Conservation (phyloP, 2,113 vertebrate species). For the Hucho hucho region DNA sequence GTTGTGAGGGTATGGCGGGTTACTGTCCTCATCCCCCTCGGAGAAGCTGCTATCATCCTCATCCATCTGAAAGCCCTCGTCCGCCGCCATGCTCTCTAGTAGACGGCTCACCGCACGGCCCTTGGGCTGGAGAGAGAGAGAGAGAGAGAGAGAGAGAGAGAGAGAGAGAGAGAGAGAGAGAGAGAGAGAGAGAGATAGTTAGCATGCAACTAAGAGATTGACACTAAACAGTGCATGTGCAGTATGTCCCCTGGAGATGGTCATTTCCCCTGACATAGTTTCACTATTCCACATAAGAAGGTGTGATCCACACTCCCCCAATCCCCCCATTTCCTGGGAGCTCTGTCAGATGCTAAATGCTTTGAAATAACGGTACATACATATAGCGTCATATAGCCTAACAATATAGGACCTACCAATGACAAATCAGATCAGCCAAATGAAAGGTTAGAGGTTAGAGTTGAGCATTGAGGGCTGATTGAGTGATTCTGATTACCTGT, state of each 20-base stretch:
- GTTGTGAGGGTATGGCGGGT: constrained; percentile 16
- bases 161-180: constrained; percentile 20
- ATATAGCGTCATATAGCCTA: constrained; percentile 29
- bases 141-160: constrained; percentile 2
- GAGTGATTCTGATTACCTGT: constrained; percentile 49
- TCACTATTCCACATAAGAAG: constrained; percentile 43
- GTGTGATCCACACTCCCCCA: constrained; percentile 31
- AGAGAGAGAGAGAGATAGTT: constrained; percentile 27
- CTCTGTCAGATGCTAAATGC: background rate
- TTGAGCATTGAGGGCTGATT: background rate
- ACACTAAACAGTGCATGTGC: constrained; percentile 27
- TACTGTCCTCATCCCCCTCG: constrained; percentile 78
- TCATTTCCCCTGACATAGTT: constrained; percentile 23
- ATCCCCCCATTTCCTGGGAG: constrained; percentile 16
- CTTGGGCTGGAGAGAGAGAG: constrained; percentile 70
- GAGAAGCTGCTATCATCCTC: constrained; percentile 88
- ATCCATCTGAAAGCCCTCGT: constrained; percentile 88
- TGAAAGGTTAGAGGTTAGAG: background rate
- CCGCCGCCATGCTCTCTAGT: constrained; percentile 88
- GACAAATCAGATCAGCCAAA: too few relatives aligned
- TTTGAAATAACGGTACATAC: too few relatives aligned
- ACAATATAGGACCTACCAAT: background rate
- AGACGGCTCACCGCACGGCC: constrained; percentile 88
- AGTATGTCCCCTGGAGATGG: constrained; percentile 22
- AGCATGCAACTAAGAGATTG: constrained; percentile 32